These are phyloP conservation scores for Zoroaster sp. DNA, from an alignment of 53 echinoderm and acorn worm species.

Conservation along the genomic window DNA sequence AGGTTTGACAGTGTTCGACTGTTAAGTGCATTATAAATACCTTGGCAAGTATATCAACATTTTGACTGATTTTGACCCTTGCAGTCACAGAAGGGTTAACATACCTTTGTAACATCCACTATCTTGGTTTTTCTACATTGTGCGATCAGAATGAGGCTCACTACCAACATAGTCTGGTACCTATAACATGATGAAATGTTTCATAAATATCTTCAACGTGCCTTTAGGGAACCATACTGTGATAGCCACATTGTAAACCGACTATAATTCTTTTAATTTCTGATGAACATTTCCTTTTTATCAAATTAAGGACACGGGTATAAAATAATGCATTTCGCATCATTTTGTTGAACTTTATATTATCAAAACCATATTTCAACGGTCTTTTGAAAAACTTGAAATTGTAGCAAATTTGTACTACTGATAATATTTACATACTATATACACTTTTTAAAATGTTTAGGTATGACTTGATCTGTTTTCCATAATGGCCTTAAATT, in stretches of 20 bases:
- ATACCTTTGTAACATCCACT: too few relatives aligned
- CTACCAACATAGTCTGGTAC: neutral
- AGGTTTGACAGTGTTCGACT: too few relatives aligned
- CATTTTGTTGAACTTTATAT: too few relatives aligned
- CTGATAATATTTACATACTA: conserved; percentile 32
- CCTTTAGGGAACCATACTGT: neutral
- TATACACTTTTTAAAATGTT: conserved; percentile 35
- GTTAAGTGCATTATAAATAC: too few relatives aligned
- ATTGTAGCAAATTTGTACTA: neutral
- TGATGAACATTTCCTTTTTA: too few relatives aligned
- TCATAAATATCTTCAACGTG: neutral
- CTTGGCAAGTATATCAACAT: too few relatives aligned
- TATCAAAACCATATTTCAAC: neutral
- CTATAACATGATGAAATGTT: neutral
- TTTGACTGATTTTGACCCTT: too few relatives aligned
- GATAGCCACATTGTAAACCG: neutral
- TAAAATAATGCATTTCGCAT: neutral
- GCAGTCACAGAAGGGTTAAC: too few relatives aligned
- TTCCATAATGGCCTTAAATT: neutral
- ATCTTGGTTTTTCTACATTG: too few relatives aligned
- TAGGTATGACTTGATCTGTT: neutral
- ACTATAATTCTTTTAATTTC: neutral
- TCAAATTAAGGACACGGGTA: too few relatives aligned
- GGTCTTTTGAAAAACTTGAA: neutral
- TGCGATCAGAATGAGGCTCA: too few relatives aligned